Percentiles rank a stretch among this genome's conserved stretches.
phyloP scores from a whole-genome alignment of 1,140 invertebrate species.

The Leptinotarsa texana region DNA sequence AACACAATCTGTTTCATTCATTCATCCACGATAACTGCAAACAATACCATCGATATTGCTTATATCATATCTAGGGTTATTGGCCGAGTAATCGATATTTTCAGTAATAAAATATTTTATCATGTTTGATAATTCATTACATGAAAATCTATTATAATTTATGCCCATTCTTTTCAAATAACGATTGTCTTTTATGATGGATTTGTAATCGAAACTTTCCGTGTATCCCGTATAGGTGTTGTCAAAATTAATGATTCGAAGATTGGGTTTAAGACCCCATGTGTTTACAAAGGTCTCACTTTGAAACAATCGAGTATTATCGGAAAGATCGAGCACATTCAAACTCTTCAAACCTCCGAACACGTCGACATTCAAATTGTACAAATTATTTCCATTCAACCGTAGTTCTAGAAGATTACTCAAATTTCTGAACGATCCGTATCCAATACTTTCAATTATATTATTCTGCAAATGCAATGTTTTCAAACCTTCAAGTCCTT shows the following conservation, averaged over 20 bases:
- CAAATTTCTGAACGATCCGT: not conserved
- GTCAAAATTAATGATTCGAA: not conserved
- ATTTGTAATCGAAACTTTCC: not conserved
- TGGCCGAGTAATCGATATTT: not conserved
- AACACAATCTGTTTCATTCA: too few relatives aligned
- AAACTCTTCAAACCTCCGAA: not conserved
- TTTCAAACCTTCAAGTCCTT: not conserved
- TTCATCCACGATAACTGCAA: not conserved
- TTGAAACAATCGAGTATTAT: not conserved
- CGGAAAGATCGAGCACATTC: not conserved
- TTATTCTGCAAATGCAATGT: slow-evolving; percentile 9
- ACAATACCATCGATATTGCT: not conserved
- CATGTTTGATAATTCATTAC: not conserved
- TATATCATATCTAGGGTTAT: slow-evolving; percentile 1
- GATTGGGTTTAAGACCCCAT: not conserved
- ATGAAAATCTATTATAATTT: slow-evolving; percentile 3
- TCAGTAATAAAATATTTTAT: not conserved
- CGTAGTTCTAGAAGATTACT: not conserved
- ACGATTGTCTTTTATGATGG: not conserved
- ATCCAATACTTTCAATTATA: not conserved
- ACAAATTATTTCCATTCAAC: not conserved
- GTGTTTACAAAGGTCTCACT: not conserved
- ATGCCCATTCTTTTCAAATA: not conserved
- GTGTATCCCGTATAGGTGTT: not conserved
- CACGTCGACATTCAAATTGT: not conserved